Base-by-base conservation (phyloP, 2,888 invertebrate species). In the Seladonia tumulorum region DNA sequence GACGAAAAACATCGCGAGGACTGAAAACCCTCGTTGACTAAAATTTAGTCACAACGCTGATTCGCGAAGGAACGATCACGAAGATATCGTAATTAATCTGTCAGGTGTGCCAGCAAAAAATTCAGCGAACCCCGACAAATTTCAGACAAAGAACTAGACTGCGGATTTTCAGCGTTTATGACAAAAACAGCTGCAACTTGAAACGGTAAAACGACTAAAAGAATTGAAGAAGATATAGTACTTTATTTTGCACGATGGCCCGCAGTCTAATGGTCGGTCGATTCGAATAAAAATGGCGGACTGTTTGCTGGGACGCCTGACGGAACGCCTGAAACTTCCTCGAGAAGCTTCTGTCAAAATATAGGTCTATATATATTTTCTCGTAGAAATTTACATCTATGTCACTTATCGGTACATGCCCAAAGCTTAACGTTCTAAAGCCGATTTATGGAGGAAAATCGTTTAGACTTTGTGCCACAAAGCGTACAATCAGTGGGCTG, bases 341-440 rank as follows among this genome's bases (percentile, higher is more conserved):
- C 77, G 78, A 70, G 85, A 89, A 87, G 86, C 84, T 77, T 87
- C 82, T 89, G 83, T 86, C 88, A 91, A 88, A 91, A 92, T 92
- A 91, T 88, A 89, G 83, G 76, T 79, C 66, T 77, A 76, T 81
- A 57, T 86, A 35, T 35, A 35, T 76, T 72, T 63, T 63, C 63
- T 63, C 81, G 74, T 92, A 87, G 87, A 91, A 91, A 91, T 88
- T 86, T 90, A 90, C 90, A 85, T 85, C 86, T 86, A 83, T 83
- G 60, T 86, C 86, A 89, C 83, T 87, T 88, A 85, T 84, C 86
- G 85, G 85, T 90, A 88, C 90, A 88, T 91, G 86, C 72, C 74
- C 66, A 57, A 88, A 82, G 79, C 88, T 88, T 88, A 91, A 70
- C 66, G 60, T 85, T 85, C 88, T 76, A 87, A 90, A 90, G 90